These are phyloP conservation scores for Serilophus lunatus DNA, from an alignment of 2,113 vertebrate genomes.

Conservation along the genomic window DNA sequence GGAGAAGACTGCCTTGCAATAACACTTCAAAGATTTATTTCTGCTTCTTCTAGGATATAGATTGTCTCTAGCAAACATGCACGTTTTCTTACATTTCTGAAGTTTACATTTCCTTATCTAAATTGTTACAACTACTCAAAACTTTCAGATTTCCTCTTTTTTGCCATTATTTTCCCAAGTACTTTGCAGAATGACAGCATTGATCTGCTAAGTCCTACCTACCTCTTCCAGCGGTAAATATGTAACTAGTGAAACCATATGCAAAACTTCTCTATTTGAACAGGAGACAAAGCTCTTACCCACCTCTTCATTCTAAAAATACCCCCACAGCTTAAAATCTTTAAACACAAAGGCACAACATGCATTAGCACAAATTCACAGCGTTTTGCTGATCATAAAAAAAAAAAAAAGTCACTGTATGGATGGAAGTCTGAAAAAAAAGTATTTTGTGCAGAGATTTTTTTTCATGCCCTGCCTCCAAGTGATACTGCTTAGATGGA, in stretches of 20 bases:
- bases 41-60: slow-evolving; percentile 11
- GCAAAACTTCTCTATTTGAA: not conserved
- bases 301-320: slow-evolving; percentile 13
- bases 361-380: not conserved
- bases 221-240: not conserved
- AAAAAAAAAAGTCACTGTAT: not conserved
- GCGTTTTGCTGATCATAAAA: not conserved
- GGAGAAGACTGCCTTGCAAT: slow-evolving; percentile 36
- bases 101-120: not conserved
- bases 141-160: not conserved
- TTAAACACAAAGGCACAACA: not conserved
- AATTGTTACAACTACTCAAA: not conserved
- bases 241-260: not conserved
- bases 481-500: not conserved
- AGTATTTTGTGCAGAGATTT: not conserved
- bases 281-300: not conserved
- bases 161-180: not conserved
- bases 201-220: not conserved
- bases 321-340: not conserved
- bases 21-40: slow-evolving; percentile 51
- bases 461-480: not conserved
- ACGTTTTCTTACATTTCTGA: not conserved
- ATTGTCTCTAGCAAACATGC: not conserved
- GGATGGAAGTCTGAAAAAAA: not conserved
- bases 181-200: not conserved